phyloP scores from a whole-genome alignment of 2,113 vertebrate species.

The Coreoperca whiteheadi region DNA sequence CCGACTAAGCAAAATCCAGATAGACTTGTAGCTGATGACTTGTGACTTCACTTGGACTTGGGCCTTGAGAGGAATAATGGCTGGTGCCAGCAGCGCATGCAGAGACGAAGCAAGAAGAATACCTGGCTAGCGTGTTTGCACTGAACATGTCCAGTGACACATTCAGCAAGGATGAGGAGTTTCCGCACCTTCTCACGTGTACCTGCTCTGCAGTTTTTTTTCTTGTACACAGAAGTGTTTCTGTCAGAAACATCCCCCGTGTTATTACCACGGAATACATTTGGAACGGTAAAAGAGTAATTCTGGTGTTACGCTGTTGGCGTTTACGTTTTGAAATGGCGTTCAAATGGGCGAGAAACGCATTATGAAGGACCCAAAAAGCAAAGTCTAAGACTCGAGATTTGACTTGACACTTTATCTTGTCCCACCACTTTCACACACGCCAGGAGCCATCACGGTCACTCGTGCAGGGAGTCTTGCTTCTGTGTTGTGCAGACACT shows the following conservation, averaged over 20 bases:
- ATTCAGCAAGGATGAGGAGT: conserved; percentile 2
- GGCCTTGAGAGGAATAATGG: neutral
- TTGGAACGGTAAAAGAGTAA: neutral
- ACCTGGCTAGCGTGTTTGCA: neutral
- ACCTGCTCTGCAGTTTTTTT: neutral
- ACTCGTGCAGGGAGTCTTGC: conserved; percentile 49
- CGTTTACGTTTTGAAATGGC: neutral
- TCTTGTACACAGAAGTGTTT: neutral
- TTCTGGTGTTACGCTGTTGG: neutral
- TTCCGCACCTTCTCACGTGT: conserved; percentile 38
- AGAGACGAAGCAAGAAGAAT: conserved; percentile 22
- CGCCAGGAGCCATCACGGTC: conserved; percentile 62
- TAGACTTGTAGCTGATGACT: conserved; percentile 6
- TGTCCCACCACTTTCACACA: conserved; percentile 71
- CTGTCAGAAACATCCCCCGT: neutral
- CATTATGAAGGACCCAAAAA: neutral
- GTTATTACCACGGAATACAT: neutral
- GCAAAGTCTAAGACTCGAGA: neutral
- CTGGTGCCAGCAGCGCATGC: conserved; percentile 12
- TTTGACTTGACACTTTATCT: neutral
- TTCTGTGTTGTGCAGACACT: neutral
- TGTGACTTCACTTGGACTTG: conserved; percentile 12
- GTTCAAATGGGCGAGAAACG: neutral
- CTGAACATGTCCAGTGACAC: neutral
- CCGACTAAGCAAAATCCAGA: conserved; percentile 21